Evolutionary conservation across 2,888 invertebrate species (phyloP), one percentile per base, ranked within the genome.

Genomic region (Perdita meconis): DNA sequence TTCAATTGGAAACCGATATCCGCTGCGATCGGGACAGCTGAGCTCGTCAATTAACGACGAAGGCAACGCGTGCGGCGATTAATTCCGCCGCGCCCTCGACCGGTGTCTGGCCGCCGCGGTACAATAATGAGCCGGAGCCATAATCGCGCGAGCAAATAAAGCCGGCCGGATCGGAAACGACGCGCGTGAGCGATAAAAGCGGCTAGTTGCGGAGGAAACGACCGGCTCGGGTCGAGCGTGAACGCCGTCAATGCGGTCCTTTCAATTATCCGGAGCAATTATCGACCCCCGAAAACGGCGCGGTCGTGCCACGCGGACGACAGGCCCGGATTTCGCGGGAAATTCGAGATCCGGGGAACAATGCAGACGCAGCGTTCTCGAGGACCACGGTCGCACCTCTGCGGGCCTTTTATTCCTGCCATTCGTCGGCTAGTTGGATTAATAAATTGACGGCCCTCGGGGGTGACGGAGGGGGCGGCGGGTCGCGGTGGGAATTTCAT

Each of bases 401-500:
- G 57, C 67, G 63, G 59, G 36, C 59, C 72, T 81, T 85, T 83
- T 47, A 66, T 80, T 53, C 68, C 66, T 47, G 59, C 50, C 53
- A 36, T 63, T 50, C 34, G 66, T 67, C 70, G 74, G 47, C 66
- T 34, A 50, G 74, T 64, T 65, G 83, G 77, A 83, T 85, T 85
- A 84, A 85, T 85, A 85, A 85, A 85, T 85, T 77, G 84, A 83
- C 64, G 53, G 63, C 57, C 66, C 57, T 2, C 10, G n/a, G 63
- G 73, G 71, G 68, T 66, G 57, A 53, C 36, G 56, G 51, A 19
- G 61, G 36, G 53, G 57, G 34, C 38, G 64, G 44, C 34, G 3
- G 56, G 12, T 19, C 63, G 67, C 78, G 84, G 75, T 85, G 85
- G 80, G 86, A 85, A 85, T 85, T 85, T 85, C 78, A 71, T 74